A percentile compares a stretch with the other conserved stretches of the same genome.
Evolutionary conservation across 2,113 vertebrate species (phyloP).

Genomic region (Chlamydotis undulata): DNA sequence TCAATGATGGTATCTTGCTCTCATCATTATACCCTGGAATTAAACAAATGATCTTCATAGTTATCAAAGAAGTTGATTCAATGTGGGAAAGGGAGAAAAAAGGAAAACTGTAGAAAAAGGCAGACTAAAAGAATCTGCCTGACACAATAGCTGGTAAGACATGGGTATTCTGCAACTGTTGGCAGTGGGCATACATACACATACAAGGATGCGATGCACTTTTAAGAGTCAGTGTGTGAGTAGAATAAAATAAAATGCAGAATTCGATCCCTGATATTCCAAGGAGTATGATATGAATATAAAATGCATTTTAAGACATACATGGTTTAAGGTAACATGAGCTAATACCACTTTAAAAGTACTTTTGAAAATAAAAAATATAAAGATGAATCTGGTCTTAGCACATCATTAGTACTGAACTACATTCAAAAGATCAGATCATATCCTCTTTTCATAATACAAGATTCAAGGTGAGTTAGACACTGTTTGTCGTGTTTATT

Average conservation of each 20-base stretch:
- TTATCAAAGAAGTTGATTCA: background rate
- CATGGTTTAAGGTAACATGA: background rate
- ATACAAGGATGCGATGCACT: background rate
- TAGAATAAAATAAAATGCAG: background rate
- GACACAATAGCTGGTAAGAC: background rate
- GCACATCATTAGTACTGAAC: background rate
- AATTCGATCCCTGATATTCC: background rate
- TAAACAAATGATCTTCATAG: background rate
- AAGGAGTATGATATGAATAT: accelerated
- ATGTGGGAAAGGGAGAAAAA: background rate
- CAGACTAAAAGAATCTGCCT: background rate
- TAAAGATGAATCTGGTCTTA: background rate
- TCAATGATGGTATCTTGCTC: background rate
- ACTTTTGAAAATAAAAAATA: background rate
- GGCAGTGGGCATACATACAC: background rate
- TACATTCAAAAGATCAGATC: background rate
- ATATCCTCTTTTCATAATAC: background rate
- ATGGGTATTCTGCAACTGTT: background rate
- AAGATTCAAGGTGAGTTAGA: accelerated
- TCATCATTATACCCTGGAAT: background rate
- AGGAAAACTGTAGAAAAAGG: background rate
- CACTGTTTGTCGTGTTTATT: background rate
- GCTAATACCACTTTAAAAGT: background rate
- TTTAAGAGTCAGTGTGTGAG: background rate
- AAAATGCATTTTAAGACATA: background rate